These are phyloP conservation scores for Gymnobelideus leadbeateri DNA, from an alignment of 2,113 vertebrate genomes.

Conservation along the genomic window DNA sequence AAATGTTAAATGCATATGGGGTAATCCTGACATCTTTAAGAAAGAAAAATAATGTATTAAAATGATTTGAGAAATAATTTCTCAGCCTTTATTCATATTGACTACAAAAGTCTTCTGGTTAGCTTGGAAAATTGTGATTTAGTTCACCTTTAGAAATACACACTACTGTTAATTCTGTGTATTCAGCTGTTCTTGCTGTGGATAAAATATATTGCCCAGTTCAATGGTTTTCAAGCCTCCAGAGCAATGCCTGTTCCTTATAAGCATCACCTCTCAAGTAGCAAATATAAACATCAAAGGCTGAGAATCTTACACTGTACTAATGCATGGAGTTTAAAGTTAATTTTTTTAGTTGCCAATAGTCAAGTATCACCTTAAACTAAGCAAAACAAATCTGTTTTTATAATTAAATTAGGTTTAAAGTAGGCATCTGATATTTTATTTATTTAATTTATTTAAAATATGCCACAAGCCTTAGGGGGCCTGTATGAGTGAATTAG, in stretches of 20 bases:
- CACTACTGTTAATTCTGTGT: background rate
- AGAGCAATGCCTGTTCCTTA: background rate
- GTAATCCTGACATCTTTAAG: background rate
- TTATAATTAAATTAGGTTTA: conserved; percentile 47
- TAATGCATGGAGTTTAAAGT: background rate
- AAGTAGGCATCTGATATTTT: conserved; percentile 45
- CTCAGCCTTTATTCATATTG: background rate
- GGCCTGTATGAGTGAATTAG: background rate
- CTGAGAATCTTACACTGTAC: background rate
- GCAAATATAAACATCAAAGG: background rate
- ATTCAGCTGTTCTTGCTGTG: background rate
- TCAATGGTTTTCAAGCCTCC: background rate
- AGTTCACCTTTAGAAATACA: conserved; percentile 30
- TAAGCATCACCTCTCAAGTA: conserved; percentile 1
- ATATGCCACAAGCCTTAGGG: conserved; percentile 30
- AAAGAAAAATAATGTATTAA: background rate
- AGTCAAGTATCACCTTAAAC: conserved; percentile 4
- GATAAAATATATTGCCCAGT: background rate
- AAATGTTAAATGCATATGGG: background rate
- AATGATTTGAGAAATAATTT: background rate
- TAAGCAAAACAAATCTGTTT: conserved; percentile 26
- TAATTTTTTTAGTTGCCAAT: background rate
- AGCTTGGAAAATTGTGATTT: conserved; percentile 29
- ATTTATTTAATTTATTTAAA: conserved; percentile 57
- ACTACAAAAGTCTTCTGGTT: background rate